Evolutionary conservation across 2,797 vertebrate genomes (phyloP).

Genomic region (Enteromius argenteus): DNA sequence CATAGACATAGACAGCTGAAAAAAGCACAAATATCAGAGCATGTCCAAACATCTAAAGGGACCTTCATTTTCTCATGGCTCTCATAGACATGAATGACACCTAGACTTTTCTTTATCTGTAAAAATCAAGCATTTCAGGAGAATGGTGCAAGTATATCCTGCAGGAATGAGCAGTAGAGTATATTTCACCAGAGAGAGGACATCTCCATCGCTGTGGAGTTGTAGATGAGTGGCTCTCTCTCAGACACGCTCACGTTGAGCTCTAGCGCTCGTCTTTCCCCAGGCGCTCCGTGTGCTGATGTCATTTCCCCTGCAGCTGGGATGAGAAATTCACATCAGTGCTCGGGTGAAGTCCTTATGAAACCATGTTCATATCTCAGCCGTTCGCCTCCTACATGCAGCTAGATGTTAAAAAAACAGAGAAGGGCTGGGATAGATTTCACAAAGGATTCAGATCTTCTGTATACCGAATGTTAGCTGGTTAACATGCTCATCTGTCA

Average conservation of each 20-base stretch:
- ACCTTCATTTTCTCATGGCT: not conserved
- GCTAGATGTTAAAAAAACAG: conserved; percentile 21
- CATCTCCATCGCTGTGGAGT: not conserved
- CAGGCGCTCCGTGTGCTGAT: conserved; percentile 48
- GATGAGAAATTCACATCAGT: conserved; percentile 57
- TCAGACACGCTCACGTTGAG: conserved; percentile 42
- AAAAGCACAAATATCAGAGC: no score
- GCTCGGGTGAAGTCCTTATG: conserved; percentile 56
- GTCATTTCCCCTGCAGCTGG: conserved; percentile 63
- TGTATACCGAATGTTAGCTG: conserved; percentile 10
- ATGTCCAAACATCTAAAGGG: no score
- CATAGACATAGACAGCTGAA: no score
- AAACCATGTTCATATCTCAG: conserved; percentile 36
- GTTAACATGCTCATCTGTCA: not conserved
- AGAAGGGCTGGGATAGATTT: conserved; percentile 1
- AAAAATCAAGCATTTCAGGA: conserved; percentile 6
- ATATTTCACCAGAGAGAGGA: not conserved
- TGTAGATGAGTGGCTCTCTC: conserved; percentile 39
- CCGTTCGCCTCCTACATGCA: conserved; percentile 33
- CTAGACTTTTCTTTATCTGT: conserved; percentile 1
- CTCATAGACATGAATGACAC: conserved; percentile 44
- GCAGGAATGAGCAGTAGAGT: not conserved
- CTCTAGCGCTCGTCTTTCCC: conserved; percentile 47
- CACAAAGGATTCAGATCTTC: conserved; percentile 17
- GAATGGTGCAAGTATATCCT: not conserved